A percentile compares a stretch with the other conserved stretches of the same genome.
Evolutionary conservation across 1,140 invertebrate species (phyloP).

Genomic region (Odontomachus brunneus): DNA sequence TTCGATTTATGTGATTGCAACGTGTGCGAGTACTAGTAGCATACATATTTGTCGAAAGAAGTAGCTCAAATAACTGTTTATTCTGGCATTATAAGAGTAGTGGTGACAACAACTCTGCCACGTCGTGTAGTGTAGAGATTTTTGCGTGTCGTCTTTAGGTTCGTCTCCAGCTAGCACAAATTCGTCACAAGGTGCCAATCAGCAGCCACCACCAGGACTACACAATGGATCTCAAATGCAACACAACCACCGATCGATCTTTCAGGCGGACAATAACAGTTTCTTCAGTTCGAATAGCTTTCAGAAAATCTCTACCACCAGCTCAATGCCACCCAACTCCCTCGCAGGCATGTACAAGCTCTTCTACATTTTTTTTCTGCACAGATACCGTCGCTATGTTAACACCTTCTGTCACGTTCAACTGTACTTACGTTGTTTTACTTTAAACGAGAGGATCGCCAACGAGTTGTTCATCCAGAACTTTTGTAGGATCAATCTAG

Average conservation of each 20-base stretch:
- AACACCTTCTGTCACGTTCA: background rate
- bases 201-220: conserved; percentile 80
- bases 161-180: conserved; percentile 81
- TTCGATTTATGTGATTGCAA: background rate
- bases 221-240: conserved; percentile 81
- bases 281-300: conserved; percentile 86
- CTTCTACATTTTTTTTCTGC: background rate
- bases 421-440: background rate
- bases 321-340: conserved; percentile 77
- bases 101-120: conserved; percentile 48
- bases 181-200: conserved; percentile 78
- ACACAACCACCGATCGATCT: conserved; percentile 84
- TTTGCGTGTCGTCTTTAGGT: conserved; percentile 77
- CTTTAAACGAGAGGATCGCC: background rate
- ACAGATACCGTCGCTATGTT: conserved; percentile 12
- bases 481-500: no score
- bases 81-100: conserved; percentile 75
- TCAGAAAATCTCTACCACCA: conserved; percentile 84
- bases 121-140: conserved; percentile 76
- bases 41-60: conserved; percentile 23
- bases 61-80: conserved; percentile 75
- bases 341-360: conserved; percentile 78
- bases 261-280: conserved; percentile 86
- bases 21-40: background rate
- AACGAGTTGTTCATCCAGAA: no score